Evolutionary conservation across 1,140 invertebrate species (phyloP), one percentile per base, ranked within the genome.

Genomic region (Gryllus bimaculatus): DNA sequence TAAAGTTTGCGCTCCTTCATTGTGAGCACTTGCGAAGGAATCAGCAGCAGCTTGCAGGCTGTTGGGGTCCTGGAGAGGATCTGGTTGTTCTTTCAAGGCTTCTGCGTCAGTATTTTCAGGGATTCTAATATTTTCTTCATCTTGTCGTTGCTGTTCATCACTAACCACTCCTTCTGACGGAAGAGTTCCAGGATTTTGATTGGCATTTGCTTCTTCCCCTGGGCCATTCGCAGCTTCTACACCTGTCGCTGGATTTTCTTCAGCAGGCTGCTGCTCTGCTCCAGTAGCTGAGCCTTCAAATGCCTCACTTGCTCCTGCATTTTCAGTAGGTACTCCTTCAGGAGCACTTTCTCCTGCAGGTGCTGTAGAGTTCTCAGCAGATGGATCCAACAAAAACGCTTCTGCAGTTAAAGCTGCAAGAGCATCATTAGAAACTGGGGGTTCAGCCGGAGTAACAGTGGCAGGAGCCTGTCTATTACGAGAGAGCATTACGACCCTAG

Each of bases 381-480:
- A 80, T 0, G 89, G 89, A 82, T 91, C 89, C 47, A 91, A 89
- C 2, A 92, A 82, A 18, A 90, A 90, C 48, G 91, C 90, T 83
- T 92, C 91, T 10, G 90, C 90, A 48, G 90, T 90, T 10, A 91
- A 83, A 4, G 90, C 90, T 18, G 91, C 90, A 12, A 92, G 82
- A 5, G 90, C 90, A 82, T 91, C 90, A 7, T 89, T 91, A 8
- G 90, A 90, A 7, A 89, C 90, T 21, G 90, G 90, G 15, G 89
- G 89, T 82, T 91, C 90, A 77, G 84, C 84, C 4, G 87, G 88
- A 5, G 88, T 88, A 18, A 74, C 73, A 47, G 47, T 10, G 18
- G 54, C 54, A 13, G 54, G 54, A 66, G 54, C 54, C 18, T 10
- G 10, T 66, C 54, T 66, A 7, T 66, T 66, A 66, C 54, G 54